A percentile compares a stretch with the other conserved stretches of the same genome.
phyloP scores from a whole-genome alignment of 1,140 invertebrate genomes.

The Tribolium madens region DNA sequence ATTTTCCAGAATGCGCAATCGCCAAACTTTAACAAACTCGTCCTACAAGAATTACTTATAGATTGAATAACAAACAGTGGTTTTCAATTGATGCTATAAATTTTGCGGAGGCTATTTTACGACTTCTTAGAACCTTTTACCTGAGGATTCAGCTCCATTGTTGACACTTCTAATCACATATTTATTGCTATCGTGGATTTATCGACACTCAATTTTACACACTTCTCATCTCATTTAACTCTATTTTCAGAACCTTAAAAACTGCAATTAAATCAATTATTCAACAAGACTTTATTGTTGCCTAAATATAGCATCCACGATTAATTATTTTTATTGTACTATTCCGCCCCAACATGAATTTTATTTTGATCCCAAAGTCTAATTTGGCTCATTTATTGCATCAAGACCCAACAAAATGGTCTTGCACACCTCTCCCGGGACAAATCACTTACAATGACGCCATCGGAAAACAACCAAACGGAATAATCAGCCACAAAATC shows the following conservation, averaged over 20 bases:
- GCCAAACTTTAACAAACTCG: slow-evolving; percentile 46
- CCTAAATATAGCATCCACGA: too few relatives aligned
- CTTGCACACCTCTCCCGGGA: slow-evolving; percentile 22
- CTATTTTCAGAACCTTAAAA: too few relatives aligned
- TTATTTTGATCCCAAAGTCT: neutral
- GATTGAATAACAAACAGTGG: slow-evolving; percentile 58
- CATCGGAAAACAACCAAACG: slow-evolving; percentile 39
- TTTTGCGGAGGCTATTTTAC: slow-evolving; percentile 52
- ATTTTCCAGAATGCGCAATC: slow-evolving; percentile 46
- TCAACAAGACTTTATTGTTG: too few relatives aligned
- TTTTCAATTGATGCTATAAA: slow-evolving; percentile 57
- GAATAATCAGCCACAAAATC: slow-evolving; percentile 32
- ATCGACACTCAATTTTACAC: neutral
- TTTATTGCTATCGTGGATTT: slow-evolving; percentile 42
- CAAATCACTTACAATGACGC: slow-evolving; percentile 36
- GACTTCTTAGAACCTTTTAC: slow-evolving; percentile 40
- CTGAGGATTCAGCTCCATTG: slow-evolving; percentile 25
- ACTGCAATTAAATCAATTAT: too few relatives aligned
- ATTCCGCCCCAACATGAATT: neutral
- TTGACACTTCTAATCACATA: slow-evolving; percentile 38
- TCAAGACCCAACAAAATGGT: neutral
- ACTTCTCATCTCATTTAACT: neutral
- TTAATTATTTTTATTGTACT: neutral
- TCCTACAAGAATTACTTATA: slow-evolving; percentile 53
- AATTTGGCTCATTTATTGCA: slow-evolving; percentile 33